Evolutionary conservation across 2,888 invertebrate genomes (phyloP).

Genomic region (Apantesis nais): DNA sequence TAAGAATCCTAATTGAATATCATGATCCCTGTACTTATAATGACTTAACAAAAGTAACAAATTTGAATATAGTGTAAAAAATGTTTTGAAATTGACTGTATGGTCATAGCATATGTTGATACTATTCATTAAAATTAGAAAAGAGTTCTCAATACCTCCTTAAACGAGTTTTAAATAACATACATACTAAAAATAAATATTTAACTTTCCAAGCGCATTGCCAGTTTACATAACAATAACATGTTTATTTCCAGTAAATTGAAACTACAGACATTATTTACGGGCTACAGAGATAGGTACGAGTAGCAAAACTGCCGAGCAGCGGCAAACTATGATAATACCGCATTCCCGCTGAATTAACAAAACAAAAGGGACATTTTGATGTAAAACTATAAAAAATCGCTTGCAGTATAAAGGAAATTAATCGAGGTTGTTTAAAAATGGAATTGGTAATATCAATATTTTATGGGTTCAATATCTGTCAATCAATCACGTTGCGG

Average conservation of each 20-base stretch:
- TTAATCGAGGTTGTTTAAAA: neutral
- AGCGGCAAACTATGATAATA: neutral
- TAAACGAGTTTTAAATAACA: neutral
- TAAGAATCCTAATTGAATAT: neutral
- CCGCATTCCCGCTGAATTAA: neutral
- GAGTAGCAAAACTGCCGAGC: neutral
- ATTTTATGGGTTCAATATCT: conserved; percentile 9
- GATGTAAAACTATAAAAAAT: conserved; percentile 7
- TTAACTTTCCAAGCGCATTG: neutral
- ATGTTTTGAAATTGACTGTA: neutral
- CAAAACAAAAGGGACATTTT: conserved; percentile 2
- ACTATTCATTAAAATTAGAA: neutral
- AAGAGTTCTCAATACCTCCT: neutral
- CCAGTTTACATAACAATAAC: conserved; percentile 5
- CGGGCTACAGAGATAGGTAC: conserved; percentile 5
- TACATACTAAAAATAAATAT: neutral
- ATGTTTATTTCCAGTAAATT: conserved; percentile 3
- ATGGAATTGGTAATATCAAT: neutral
- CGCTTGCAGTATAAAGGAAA: conserved; percentile 4
- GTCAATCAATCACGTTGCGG: conserved; percentile 12
- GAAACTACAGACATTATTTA: conserved; percentile 3
- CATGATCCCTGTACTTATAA: neutral
- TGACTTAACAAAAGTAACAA: neutral
- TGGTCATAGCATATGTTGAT: neutral
- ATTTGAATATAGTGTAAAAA: neutral